Evolutionary conservation across 53 echinoderm and acorn worm species (phyloP).

Genomic region (Crossaster papposus): DNA sequence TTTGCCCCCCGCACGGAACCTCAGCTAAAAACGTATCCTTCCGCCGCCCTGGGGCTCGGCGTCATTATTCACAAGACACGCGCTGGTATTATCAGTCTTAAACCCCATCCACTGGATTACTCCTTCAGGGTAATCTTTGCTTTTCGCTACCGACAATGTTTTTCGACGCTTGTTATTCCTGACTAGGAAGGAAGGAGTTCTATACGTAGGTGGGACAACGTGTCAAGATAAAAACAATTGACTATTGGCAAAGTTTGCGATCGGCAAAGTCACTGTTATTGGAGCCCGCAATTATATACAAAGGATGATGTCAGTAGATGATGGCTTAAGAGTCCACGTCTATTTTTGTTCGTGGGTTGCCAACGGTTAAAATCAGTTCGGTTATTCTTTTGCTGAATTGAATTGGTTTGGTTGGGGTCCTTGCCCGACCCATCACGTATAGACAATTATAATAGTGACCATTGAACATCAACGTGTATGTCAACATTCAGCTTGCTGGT

Average conservation of each 20-base stretch:
- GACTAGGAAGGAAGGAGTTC: background rate
- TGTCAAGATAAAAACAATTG: background rate
- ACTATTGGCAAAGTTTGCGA: background rate
- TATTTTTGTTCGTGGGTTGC: background rate
- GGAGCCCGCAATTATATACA: background rate
- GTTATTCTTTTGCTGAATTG: background rate
- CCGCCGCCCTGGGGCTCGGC: background rate
- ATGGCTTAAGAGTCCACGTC: background rate
- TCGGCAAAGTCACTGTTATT: constrained; percentile 5
- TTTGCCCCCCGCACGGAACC: background rate
- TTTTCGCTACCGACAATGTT: background rate
- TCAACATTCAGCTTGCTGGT: background rate
- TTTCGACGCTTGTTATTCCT: constrained; percentile 7
- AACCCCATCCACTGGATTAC: background rate
- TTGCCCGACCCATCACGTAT: background rate
- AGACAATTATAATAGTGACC: background rate
- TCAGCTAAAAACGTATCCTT: background rate
- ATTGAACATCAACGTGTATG: background rate
- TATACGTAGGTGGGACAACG: background rate
- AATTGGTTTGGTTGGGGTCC: background rate
- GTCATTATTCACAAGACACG: background rate
- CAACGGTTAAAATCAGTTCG: background rate
- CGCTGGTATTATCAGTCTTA: background rate
- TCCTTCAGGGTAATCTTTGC: background rate
- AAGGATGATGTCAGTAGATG: background rate